These are phyloP conservation scores for Nematolebias whitei DNA, from an alignment of 2,113 vertebrate species.

Conservation along the genomic window DNA sequence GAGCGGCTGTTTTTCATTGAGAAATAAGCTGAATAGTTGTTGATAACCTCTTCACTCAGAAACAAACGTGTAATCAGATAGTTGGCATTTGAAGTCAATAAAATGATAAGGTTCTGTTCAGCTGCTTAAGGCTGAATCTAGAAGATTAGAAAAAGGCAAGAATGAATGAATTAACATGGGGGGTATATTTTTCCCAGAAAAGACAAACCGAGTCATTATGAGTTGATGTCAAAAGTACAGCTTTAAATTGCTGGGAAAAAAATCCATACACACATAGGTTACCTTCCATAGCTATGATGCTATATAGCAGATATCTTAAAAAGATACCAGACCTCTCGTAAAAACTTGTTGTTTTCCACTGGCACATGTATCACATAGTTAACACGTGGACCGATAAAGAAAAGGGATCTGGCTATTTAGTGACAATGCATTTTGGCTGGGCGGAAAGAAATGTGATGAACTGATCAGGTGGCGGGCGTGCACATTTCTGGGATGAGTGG, in stretches of 20 bases:
- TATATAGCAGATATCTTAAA: conserved; percentile 1
- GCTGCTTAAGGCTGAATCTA: not conserved
- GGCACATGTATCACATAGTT: conserved; percentile 22
- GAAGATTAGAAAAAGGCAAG: not conserved
- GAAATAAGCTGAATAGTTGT: not conserved
- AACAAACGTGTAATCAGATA: not conserved
- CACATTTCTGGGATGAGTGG: not conserved
- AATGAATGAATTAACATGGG: conserved; percentile 5
- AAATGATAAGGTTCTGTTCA: not conserved
- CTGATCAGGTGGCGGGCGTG: not conserved
- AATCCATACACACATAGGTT: not conserved
- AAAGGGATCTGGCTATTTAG: conserved; percentile 13
- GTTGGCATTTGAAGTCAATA: no score
- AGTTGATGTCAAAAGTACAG: not conserved
- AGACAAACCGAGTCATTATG: conserved; percentile 4
- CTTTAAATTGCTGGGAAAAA: conserved; percentile 7
- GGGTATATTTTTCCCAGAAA: conserved; percentile 4
- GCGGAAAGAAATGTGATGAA: conserved; percentile 1
- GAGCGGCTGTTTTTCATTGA: conserved; percentile 1
- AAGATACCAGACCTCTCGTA: conserved; percentile 2
- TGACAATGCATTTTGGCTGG: conserved; percentile 8
- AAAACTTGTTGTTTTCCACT: not conserved
- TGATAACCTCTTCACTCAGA: conserved; percentile 9
- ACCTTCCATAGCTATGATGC: not conserved
- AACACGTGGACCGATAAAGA: not conserved